Percentiles rank a stretch among this genome's conserved stretches.
Conservation (phyloP, 2,113 vertebrate species). For the Emydura subglobosa region DNA sequence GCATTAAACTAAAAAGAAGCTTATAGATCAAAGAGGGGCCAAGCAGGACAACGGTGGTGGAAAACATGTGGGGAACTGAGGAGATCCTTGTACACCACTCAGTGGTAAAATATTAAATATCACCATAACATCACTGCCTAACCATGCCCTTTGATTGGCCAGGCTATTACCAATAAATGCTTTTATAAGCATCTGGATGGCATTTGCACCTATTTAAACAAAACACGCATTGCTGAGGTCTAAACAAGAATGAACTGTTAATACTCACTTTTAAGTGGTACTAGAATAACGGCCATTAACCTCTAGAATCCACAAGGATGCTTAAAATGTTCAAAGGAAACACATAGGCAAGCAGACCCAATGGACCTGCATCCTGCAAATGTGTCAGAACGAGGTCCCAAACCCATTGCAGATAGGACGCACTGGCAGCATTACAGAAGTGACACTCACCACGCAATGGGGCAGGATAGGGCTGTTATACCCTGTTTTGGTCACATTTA, state of each 20-base stretch:
- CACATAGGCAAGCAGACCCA: neutral
- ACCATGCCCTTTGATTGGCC: conserved; percentile 84
- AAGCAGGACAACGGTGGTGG: conserved; percentile 73
- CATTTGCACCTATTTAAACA: conserved; percentile 90
- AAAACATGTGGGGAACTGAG: conserved; percentile 79
- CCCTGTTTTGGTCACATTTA: neutral
- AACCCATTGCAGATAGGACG: too few relatives aligned
- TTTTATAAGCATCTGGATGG: conserved; percentile 87
- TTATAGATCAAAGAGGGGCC: conserved; percentile 83
- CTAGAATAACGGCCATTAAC: conserved; percentile 83
- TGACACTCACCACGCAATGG: neutral
- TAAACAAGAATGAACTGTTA: conserved; percentile 87
- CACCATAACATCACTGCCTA: conserved; percentile 80
- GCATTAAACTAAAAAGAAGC: conserved; percentile 82
- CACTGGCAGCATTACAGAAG: neutral
- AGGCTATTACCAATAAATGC: conserved; percentile 83
- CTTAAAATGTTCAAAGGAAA: conserved; percentile 29
- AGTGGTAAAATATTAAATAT: conserved; percentile 84
- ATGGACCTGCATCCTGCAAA: neutral
- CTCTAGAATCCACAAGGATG: conserved; percentile 68
- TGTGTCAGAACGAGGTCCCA: neutral
- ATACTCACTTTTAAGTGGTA: conserved; percentile 84
- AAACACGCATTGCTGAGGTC: conserved; percentile 84
- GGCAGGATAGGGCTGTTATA: neutral
- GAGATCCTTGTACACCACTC: conserved; percentile 76